phyloP scores from a whole-genome alignment of 1,140 invertebrate genomes.

The Paracyclopina nana region DNA sequence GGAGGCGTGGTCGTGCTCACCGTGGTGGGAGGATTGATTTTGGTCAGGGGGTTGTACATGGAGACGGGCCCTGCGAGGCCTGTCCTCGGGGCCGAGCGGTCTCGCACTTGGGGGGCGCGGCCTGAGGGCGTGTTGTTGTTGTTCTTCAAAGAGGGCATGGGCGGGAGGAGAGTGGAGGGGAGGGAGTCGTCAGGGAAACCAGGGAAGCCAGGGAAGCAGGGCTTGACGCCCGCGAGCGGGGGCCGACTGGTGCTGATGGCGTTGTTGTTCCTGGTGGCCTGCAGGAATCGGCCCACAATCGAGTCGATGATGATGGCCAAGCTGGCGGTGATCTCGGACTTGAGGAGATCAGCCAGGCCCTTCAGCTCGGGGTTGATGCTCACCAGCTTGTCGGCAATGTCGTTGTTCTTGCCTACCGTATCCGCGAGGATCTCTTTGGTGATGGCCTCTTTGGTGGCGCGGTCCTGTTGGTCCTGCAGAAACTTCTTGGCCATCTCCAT shows the following conservation, averaged over 20 bases:
- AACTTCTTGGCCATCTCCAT: conserved; percentile 21
- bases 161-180: conserved; percentile 43
- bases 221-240: conserved; percentile 37
- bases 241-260: conserved; percentile 17
- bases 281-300: conserved; percentile 59
- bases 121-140: conserved; percentile 26
- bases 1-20: neutral
- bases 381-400: conserved; percentile 19
- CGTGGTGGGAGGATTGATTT: conserved; percentile 3
- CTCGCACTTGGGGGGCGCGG: conserved; percentile 19
- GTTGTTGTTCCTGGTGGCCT: conserved; percentile 35
- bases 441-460: conserved; percentile 19
- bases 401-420: conserved; percentile 23
- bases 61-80: conserved; percentile 2
- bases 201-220: conserved; percentile 38
- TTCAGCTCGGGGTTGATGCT: conserved; percentile 45
- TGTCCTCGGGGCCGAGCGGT: conserved; percentile 18
- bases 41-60: conserved; percentile 5
- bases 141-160: no score
- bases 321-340: conserved; percentile 66
- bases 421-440: conserved; percentile 25
- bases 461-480: conserved; percentile 22
- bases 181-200: conserved; percentile 54
- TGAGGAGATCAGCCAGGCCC: conserved; percentile 63
- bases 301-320: conserved; percentile 66